Conservation (phyloP, 2,113 vertebrate species). For the Corythaeola cristata region DNA sequence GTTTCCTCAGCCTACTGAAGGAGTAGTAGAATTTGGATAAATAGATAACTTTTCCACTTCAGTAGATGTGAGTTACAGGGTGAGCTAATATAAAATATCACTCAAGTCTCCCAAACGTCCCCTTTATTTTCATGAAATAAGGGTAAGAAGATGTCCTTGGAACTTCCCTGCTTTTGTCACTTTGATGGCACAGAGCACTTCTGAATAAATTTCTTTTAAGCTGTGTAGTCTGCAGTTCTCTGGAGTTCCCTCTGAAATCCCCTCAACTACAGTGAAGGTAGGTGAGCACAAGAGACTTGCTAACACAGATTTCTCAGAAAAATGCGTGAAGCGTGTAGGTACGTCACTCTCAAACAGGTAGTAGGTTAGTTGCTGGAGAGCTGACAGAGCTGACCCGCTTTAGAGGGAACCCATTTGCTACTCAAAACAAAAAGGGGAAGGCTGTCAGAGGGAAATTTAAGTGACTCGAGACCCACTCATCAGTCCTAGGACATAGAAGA, state of each 20-base stretch:
- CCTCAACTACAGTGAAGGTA: background rate
- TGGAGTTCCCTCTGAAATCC: background rate
- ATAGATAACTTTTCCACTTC: background rate
- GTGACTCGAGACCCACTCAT: background rate
- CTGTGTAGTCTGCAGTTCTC: background rate
- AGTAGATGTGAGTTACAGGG: background rate
- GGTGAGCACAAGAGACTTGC: background rate
- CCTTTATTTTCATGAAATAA: background rate
- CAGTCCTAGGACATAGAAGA: background rate
- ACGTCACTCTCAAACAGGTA: background rate
- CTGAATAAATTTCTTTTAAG: background rate
- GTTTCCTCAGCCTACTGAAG: background rate
- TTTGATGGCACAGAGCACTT: background rate
- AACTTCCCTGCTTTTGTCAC: background rate
- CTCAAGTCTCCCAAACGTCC: background rate
- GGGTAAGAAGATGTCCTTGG: background rate
- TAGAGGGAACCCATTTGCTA: background rate
- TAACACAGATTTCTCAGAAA: background rate
- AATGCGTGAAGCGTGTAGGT: accelerated
- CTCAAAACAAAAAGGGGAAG: background rate
- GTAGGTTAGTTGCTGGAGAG: background rate
- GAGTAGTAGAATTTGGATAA: background rate
- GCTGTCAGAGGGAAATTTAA: background rate
- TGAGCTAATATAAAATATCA: background rate
- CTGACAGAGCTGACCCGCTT: background rate